A percentile compares a stretch with the other conserved stretches of the same genome.
Conservation (phyloP, 2,113 vertebrate species). For the Athene noctua region DNA sequence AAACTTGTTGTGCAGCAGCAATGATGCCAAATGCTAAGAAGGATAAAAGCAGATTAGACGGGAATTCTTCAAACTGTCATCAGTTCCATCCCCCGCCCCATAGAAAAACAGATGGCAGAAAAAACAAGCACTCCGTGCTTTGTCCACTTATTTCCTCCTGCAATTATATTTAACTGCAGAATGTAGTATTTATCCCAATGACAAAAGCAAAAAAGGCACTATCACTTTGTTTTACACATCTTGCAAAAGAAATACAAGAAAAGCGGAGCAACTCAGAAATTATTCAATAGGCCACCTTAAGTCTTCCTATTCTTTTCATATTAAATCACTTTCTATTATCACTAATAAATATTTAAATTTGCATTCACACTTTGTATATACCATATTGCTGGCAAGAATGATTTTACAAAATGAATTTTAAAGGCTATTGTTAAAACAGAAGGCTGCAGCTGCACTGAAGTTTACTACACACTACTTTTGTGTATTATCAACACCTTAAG, state of each 20-base stretch:
- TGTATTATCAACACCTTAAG: neutral
- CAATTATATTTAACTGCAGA: neutral
- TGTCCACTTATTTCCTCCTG: neutral
- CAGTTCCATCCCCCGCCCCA: neutral
- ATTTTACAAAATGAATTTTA: neutral
- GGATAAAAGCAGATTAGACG: conserved; percentile 19
- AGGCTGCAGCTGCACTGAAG: neutral
- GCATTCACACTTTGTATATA: neutral
- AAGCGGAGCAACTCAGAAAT: neutral
- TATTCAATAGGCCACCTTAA: neutral
- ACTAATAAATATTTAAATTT: neutral
- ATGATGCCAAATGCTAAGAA: conserved; percentile 91
- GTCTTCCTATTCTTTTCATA: neutral
- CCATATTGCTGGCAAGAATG: neutral
- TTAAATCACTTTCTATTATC: neutral
- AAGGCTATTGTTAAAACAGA: neutral
- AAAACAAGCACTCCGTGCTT: neutral
- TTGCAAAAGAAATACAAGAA: neutral
- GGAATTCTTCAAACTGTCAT: neutral
- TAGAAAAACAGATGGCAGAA: neutral
- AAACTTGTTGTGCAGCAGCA: conserved; percentile 98
- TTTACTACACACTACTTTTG: neutral
- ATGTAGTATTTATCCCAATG: neutral
- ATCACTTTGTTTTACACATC: neutral
- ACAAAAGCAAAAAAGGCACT: neutral